Evolutionary conservation across 2,888 invertebrate genomes (phyloP).

Genomic region (Chydorus sphaericus): DNA sequence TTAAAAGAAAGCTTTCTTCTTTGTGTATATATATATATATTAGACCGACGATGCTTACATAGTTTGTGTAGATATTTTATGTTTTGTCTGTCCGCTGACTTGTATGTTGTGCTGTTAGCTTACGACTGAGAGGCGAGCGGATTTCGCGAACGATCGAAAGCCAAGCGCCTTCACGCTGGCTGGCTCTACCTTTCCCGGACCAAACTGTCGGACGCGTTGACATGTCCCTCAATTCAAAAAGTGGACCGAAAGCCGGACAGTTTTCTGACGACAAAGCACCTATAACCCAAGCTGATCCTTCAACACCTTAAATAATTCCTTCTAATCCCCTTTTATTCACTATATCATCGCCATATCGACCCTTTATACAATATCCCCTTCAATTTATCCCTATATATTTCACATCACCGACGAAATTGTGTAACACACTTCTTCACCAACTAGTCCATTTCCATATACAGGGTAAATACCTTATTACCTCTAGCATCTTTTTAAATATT

Average conservation of each 20-base stretch:
- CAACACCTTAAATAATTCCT: neutral
- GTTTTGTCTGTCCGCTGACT: too few relatives aligned
- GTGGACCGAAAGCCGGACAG: slow-evolving; percentile 61
- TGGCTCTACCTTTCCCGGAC: slow-evolving; percentile 83
- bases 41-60: too few relatives aligned
- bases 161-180: slow-evolving; percentile 28
- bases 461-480: neutral
- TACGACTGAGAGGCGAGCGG: slow-evolving; percentile 1
- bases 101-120: too few relatives aligned
- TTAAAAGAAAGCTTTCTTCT: too few relatives aligned
- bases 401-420: neutral
- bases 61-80: too few relatives aligned
- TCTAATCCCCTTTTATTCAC: neutral
- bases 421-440: neutral
- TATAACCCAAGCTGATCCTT: neutral
- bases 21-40: too few relatives aligned
- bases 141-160: slow-evolving; percentile 3
- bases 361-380: neutral
- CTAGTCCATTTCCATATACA: slow-evolving; percentile 6
- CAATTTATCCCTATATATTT: slow-evolving; percentile 1
- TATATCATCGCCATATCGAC: neutral
- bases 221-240: slow-evolving; percentile 52
- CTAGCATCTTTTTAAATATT: neutral
- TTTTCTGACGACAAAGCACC: slow-evolving; percentile 68
- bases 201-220: slow-evolving; percentile 79